These are phyloP conservation scores for Drosophila maculinotata DNA, from an alignment of 2,888 invertebrate species.

Conservation along the genomic window DNA sequence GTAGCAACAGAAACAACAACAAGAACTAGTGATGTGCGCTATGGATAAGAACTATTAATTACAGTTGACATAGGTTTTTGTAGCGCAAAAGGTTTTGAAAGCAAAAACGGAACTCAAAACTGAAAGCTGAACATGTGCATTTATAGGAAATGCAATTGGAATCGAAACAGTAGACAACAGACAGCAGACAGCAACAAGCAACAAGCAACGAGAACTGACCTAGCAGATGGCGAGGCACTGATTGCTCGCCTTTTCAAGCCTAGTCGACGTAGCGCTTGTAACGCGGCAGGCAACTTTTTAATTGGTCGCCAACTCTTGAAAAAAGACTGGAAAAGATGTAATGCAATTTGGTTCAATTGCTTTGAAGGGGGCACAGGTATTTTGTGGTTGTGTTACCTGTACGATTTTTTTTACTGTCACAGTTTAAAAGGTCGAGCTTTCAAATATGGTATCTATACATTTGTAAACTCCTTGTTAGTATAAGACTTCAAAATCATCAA, in stretches of 20 bases:
- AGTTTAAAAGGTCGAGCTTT: too few relatives aligned
- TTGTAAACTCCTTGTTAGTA: too few relatives aligned
- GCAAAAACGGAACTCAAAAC: not conserved
- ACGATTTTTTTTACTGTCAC: not conserved
- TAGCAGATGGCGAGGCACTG: conserved; percentile 37
- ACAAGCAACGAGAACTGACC: conserved; percentile 30
- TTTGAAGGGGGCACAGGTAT: too few relatives aligned
- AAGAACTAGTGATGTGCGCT: conserved; percentile 1
- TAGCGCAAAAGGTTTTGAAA: conserved; percentile 11
- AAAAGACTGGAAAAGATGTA: conserved; percentile 4
- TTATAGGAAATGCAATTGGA: conserved; percentile 52
- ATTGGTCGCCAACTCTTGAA: conserved; percentile 58
- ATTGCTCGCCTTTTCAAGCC: conserved; percentile 44
- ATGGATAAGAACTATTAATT: conserved; percentile 51
- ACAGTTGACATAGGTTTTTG: conserved; percentile 28
- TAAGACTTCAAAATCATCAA: too few relatives aligned
- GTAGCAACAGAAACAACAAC: not conserved
- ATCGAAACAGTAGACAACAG: conserved; percentile 18
- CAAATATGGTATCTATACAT: too few relatives aligned
- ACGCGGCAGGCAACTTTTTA: conserved; percentile 59
- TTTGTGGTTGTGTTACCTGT: too few relatives aligned
- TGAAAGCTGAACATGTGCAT: conserved; percentile 17
- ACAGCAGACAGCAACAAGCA: conserved; percentile 4
- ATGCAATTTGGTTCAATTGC: conserved; percentile 37
- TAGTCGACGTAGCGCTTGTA: conserved; percentile 65